These are phyloP conservation scores for Formicarius rufipectus DNA, from an alignment of 2,113 vertebrate species.

Conservation along the genomic window DNA sequence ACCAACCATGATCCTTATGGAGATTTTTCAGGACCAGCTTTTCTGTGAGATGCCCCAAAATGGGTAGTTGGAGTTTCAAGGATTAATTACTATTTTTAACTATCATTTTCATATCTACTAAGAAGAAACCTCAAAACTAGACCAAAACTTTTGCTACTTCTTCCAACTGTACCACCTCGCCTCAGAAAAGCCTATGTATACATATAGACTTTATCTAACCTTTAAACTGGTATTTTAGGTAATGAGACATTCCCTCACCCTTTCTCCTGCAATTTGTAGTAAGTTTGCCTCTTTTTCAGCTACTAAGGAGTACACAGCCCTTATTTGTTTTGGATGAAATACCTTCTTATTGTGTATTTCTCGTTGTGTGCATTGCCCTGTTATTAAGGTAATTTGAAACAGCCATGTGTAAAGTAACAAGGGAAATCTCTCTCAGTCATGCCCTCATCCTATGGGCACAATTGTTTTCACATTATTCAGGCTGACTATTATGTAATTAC, in stretches of 20 bases:
- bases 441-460: not conserved
- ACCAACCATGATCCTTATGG: not conserved
- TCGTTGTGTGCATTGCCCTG: not conserved
- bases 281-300: not conserved
- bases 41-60: not conserved
- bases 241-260: not conserved
- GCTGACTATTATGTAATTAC: not conserved
- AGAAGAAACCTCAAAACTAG: not conserved
- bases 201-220: not conserved
- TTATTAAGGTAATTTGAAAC: constrained; percentile 50
- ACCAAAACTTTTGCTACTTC: not conserved
- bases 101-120: not conserved
- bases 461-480: not conserved
- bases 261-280: not conserved
- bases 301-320: not conserved
- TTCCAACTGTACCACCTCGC: not conserved
- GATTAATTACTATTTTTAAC: not conserved
- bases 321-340: constrained; percentile 22
- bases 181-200: not conserved
- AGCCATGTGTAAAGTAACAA: constrained; percentile 6
- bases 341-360: not conserved
- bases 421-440: not conserved
- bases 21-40: not conserved
- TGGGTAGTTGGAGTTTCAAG: not conserved
- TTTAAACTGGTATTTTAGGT: not conserved